Evolutionary conservation across 2,113 vertebrate species (phyloP).

Genomic region (Synodontis membranacea): DNA sequence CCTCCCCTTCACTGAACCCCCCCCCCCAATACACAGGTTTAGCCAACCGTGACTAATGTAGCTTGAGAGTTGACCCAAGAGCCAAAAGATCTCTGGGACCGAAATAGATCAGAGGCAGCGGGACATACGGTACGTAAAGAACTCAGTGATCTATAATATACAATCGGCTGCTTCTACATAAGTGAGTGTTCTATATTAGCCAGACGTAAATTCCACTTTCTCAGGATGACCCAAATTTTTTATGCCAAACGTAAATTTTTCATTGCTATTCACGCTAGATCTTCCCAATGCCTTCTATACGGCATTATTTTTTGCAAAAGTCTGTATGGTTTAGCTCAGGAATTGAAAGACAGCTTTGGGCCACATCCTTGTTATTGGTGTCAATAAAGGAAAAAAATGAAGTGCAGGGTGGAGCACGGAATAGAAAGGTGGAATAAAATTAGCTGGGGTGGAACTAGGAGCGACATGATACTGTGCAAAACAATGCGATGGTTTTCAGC

Average conservation of each 20-base stretch:
- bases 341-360: not conserved
- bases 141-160: not conserved
- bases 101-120: not conserved
- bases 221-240: not conserved
- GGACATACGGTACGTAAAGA: not conserved
- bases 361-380: slow-evolving; percentile 2
- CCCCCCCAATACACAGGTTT: not conserved
- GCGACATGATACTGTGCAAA: not conserved
- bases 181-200: not conserved
- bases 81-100: slow-evolving; percentile 8
- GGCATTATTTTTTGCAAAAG: not conserved
- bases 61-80: not conserved
- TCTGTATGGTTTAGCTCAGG: no score
- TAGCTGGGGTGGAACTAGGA: not conserved
- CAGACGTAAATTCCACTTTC: not conserved
- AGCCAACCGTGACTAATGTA: slow-evolving; percentile 35
- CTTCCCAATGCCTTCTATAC: not conserved
- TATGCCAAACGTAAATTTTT: not conserved
- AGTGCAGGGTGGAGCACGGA: not conserved
- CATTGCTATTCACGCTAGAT: not conserved
- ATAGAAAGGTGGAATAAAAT: not conserved
- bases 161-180: not conserved
- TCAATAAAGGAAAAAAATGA: not conserved
- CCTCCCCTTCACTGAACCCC: not conserved
- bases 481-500: not conserved